Evolutionary conservation across 2,113 vertebrate genomes (phyloP), one percentile per base, ranked within the genome.

Genomic region (Haemorhous mexicanus): DNA sequence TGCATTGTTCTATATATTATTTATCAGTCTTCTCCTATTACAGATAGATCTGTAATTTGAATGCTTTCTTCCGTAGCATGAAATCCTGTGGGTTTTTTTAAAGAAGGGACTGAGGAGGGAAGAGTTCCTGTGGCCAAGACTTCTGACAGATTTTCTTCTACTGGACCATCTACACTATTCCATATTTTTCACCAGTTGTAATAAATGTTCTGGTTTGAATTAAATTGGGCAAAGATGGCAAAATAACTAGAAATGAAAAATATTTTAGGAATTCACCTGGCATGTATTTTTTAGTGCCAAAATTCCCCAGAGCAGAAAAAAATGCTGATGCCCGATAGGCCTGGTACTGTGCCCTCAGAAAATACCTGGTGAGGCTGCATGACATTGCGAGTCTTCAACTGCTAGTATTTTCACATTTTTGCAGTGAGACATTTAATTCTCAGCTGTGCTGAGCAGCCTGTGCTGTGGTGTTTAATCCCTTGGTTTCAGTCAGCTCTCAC

Each of bases 21-120:
- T 97, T 96, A 96, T 93, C 78, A 95, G 43, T 61, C 90, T 90
- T 96, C 90, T 96, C 85, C 72, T 94, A 28, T 96, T 96, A 95
- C 94, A 93, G 46, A 81, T 88, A 86, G 83, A 67, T 94, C 82
- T 83, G 82, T 86, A 96, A 94, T 94, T 3, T 0, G 39, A 93
- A 94, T 83, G 76, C 90, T 95, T 74, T 93, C 88, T 93, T 90
- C 82, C 2, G 0, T 56, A 70, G 68, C 9, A 1, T 93, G 52
- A 91, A 93, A 94, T 85, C 58, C 32, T 72, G 43, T 78, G 62
- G 83, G 75, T 43, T 75, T 92, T 52, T 93, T 64, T 24, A 33
- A 67, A 70, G 26, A 55, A 58, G 13, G 3, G 24, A 6, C 4
- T 43, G 27, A 56, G 24, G 52, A 73, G 46, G 28, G 16, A 76